Base-by-base conservation (phyloP, 2,797 vertebrate genomes). In the Artibeus lituratus region DNA sequence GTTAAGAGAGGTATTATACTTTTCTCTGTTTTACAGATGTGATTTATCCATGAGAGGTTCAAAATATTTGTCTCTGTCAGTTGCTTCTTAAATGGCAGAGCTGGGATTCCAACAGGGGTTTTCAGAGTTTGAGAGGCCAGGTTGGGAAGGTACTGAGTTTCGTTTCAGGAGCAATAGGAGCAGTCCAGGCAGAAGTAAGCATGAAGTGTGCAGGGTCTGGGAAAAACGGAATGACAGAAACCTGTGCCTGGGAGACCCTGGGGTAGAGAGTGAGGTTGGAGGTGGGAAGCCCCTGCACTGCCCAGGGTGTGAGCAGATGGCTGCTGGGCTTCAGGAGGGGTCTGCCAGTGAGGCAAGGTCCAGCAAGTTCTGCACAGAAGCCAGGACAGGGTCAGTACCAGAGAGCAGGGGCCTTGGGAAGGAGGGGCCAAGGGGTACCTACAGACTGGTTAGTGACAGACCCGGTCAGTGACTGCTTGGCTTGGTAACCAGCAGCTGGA, bases 161-260 rank as follows among this genome's bases (percentile, higher is more conserved):
- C 42, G 26, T 37, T 24, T 72, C 35, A 22, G 55, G 70, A 59
- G 8, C 32, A 10, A 3, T 2, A 24, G 42, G 47, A 51, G 16
- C 37, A 44, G 24, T 37, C 15, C 3, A 37, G 84, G 44, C 42
- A 89, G 62, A 65, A 29, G 53, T 3, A n/a, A 77, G 11, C 10
- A 55, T 16, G 83, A 55, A 37, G 9, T 7, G 3, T 15, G 26
- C 29, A 51, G 74, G 53, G 18, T 35, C 8, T 32, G 70, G 44
- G 81, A 21, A 44, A 37, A 77, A 35, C 10, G 12, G 22, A 29
- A 9, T 1, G 0, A 7, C 1, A 32, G 9, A 1, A 44, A 4
- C 3, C 84, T 57, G 53, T 47, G 42, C 37, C 22, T 49, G 72
- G 10, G 1, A 29, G 47, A 26, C 21, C 32, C 26, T 8, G 29